phyloP scores from a whole-genome alignment of 2,888 invertebrate species.

The Epinotia brunnichana region DNA sequence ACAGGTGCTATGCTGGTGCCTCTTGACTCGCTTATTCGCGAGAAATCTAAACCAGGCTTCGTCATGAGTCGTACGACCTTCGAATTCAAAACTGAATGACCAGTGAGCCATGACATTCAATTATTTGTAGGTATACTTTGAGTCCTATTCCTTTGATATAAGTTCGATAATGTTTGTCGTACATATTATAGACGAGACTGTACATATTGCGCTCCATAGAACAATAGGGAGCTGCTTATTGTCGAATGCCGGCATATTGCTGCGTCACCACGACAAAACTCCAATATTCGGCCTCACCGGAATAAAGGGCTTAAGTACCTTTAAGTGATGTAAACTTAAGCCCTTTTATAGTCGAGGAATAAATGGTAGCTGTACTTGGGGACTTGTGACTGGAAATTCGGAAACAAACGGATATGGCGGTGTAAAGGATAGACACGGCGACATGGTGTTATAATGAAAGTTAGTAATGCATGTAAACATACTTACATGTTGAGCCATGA shows the following conservation, averaged over 20 bases:
- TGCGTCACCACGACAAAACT: conserved; percentile 13
- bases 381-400: conserved; percentile 15
- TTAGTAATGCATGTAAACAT: too few relatives aligned
- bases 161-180: not conserved
- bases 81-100: not conserved
- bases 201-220: not conserved
- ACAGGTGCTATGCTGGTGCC: too few relatives aligned
- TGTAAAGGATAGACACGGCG: not conserved
- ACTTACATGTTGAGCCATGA: too few relatives aligned
- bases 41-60: too few relatives aligned
- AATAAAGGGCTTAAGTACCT: not conserved
- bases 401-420: not conserved
- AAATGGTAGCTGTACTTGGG: conserved; percentile 6
- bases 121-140: not conserved
- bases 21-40: too few relatives aligned
- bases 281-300: not conserved
- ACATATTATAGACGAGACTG: not conserved
- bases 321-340: not conserved
- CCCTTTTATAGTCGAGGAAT: not conserved
- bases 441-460: not conserved
- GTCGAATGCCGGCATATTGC: conserved; percentile 15
- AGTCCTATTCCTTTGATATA: not conserved
- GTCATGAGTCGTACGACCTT: too few relatives aligned
- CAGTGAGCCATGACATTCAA: not conserved
- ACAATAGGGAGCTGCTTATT: conserved; percentile 12